Evolutionary conservation across 2,888 invertebrate species (phyloP), one percentile per base, ranked within the genome.

Genomic region (Sarcophaga carnaria): DNA sequence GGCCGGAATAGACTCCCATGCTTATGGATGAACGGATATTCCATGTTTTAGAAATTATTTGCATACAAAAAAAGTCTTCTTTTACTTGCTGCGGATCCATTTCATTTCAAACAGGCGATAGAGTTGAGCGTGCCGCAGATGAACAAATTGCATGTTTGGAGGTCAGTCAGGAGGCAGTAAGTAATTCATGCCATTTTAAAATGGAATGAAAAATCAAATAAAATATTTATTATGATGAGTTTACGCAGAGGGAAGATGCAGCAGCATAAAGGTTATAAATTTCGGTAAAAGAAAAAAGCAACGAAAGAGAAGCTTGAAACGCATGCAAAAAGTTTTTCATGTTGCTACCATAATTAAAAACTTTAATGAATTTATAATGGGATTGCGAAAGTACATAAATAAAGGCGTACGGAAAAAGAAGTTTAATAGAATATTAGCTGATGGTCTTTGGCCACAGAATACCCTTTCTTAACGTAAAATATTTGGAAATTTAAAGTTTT

Each of bases 161-260:
- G 71, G 83, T 76, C 76, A 79, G 59, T 63, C n/a, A 76, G 37
- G 37, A 37, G 37, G 37, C 37, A 37, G 37, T 37, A 37, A 37
- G 37, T 37, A 37, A 37, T 37, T 37, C 37, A 37, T 37, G 37
- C 37, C 37, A 2, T 37, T 37, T 37, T 37, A 37, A 37, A 37
- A 37, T 37, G 37, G 37, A 37, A 37, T 37, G 37, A 37, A 80
- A 27, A 25, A 60, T 54, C 37, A 63, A 66, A 64, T 49, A 60
- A 71, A 66, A 72, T 79, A 70, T 83, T 86, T 86, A 86, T 86
- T 77, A 75, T 70, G 64, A 67, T 78, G 60, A 82, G 75, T 75
- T 66, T 64, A 60, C 62, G 37, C 37, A 37, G 37, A 37, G 8
- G 37, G 10, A 45, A 54, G 54, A 54, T 14, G 17, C 12, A 54